phyloP scores from a whole-genome alignment of 2,797 vertebrate genomes.

The Pipistrellus pygmaeus region DNA sequence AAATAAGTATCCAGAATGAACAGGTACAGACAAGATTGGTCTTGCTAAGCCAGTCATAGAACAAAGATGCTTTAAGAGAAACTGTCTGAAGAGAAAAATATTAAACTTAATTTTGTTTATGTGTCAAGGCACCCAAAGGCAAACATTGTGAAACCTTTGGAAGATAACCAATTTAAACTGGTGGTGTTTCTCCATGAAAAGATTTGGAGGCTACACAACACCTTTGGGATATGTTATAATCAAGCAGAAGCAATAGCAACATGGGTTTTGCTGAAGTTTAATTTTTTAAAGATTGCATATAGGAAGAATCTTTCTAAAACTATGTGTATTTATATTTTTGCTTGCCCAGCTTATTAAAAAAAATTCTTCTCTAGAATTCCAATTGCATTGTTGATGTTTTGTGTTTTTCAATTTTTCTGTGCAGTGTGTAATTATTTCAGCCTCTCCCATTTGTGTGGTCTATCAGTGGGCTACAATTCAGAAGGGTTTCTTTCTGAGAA shows the following conservation, averaged over 20 bases:
- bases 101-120: not conserved
- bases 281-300: not conserved
- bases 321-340: conserved; percentile 3
- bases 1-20: not conserved
- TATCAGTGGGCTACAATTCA: not conserved
- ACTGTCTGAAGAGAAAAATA: not conserved
- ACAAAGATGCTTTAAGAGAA: conserved; percentile 44
- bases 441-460: conserved; percentile 11
- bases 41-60: conserved; percentile 43
- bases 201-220: not conserved
- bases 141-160: conserved; percentile 54
- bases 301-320: conserved; percentile 37
- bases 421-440: conserved; percentile 32
- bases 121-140: conserved; percentile 13
- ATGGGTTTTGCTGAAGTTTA: not conserved
- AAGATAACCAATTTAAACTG: conserved; percentile 13
- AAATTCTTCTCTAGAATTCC: conserved; percentile 22
- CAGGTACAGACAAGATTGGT: conserved; percentile 9
- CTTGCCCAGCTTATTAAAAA: conserved; percentile 1
- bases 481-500: conserved; percentile 44
- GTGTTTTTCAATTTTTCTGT: conserved; percentile 29
- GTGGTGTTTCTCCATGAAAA: not conserved
- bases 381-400: conserved; percentile 45
- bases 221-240: not conserved
- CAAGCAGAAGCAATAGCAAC: not conserved